Conservation (phyloP, 2,113 vertebrate species). For the Entomyzon cyanotis region DNA sequence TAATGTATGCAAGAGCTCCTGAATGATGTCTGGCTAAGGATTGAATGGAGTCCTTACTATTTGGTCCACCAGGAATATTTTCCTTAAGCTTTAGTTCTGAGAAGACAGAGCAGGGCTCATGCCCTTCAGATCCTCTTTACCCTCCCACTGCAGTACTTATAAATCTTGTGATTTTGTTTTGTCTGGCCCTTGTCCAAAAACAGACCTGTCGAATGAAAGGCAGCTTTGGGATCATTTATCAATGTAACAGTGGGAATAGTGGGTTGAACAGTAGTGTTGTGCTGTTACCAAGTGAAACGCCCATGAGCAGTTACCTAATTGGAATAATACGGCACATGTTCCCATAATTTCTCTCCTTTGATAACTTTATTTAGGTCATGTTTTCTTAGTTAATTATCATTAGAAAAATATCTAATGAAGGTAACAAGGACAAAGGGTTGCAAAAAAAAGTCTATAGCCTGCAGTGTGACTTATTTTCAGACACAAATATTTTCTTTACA, state of each 20-base stretch:
- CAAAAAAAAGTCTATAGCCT: conserved; percentile 65
- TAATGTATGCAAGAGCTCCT: not conserved
- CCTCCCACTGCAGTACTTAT: conserved; percentile 62
- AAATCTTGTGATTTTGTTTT: conserved; percentile 81
- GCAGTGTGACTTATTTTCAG: conserved; percentile 66
- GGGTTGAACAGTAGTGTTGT: conserved; percentile 77
- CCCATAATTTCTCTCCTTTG: conserved; percentile 70
- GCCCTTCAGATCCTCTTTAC: conserved; percentile 65
- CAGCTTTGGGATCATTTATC: conserved; percentile 80
- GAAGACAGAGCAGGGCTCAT: conserved; percentile 29
- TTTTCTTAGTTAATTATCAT: conserved; percentile 78
- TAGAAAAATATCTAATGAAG: conserved; percentile 69
- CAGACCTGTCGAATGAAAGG: conserved; percentile 70
- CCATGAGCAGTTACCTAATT: conserved; percentile 76
- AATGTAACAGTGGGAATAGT: conserved; percentile 76
- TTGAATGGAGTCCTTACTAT: not conserved
- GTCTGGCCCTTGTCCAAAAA: conserved; percentile 77
- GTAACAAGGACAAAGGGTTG: conserved; percentile 43
- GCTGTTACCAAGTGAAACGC: conserved; percentile 68
- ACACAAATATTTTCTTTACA: conserved; percentile 87
- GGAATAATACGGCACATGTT: conserved; percentile 78
- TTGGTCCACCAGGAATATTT: not conserved
- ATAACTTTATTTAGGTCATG: conserved; percentile 75
- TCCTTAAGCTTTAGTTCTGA: not conserved
- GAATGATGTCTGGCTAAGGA: not conserved